Evolutionary conservation across 1,140 invertebrate species (phyloP).

Genomic region (Aricia agestis): DNA sequence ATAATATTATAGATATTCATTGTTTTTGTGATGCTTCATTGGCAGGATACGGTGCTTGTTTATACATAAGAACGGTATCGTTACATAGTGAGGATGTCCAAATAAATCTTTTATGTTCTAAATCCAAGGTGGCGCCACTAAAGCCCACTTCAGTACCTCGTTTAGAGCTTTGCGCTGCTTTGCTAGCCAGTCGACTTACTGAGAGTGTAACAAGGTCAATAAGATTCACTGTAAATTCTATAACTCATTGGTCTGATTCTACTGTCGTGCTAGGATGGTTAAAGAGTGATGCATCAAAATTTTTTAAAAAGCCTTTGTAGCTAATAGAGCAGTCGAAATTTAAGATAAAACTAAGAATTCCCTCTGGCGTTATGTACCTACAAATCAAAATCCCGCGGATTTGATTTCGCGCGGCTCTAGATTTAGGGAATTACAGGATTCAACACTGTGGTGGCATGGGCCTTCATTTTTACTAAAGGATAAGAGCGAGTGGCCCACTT

Average conservation of each 20-base stretch:
- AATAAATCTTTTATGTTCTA: neutral
- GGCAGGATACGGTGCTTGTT: no score
- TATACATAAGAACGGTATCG: no score
- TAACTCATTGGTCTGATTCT: conserved; percentile 17
- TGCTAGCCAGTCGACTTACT: conserved; percentile 16
- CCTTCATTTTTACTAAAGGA: neutral
- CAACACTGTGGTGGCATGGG: neutral
- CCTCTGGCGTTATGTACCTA: neutral
- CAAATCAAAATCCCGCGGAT: neutral
- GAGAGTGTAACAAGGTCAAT: conserved; percentile 16
- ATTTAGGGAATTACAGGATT: neutral
- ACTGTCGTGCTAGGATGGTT: conserved; percentile 20
- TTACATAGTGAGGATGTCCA: no score
- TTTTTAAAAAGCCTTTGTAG: neutral
- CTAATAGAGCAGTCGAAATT: neutral
- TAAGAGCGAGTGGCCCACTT: neutral
- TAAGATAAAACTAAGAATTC: neutral
- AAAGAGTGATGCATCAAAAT: neutral
- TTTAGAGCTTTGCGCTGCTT: conserved; percentile 23
- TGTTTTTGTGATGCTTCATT: no score
- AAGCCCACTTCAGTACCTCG: conserved; percentile 24
- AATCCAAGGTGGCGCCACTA: conserved; percentile 21
- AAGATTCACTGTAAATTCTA: neutral
- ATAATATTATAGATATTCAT: no score
- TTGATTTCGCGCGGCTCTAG: neutral